phyloP scores from a whole-genome alignment of 2,113 vertebrate genomes.

The Argyrosomus japonicus region DNA sequence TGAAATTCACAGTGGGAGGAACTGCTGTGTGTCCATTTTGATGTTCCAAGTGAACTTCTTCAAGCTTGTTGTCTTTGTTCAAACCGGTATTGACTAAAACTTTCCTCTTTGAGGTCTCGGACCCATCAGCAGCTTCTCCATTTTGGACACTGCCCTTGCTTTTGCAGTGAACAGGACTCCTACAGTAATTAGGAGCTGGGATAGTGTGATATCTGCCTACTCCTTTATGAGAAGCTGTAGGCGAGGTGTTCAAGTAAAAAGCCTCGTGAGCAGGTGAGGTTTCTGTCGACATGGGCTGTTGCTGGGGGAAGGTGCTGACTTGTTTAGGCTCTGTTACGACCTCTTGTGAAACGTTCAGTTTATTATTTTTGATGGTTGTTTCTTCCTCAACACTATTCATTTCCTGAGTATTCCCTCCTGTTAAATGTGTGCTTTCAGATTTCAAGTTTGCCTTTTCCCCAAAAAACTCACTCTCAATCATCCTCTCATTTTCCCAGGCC shows the following conservation, averaged over 20 bases:
- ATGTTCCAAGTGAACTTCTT: background rate
- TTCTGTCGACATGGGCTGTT: background rate
- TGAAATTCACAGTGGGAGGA: background rate
- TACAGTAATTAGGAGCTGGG: slow-evolving; percentile 72
- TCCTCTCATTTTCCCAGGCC: slow-evolving; percentile 26
- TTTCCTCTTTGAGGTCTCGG: slow-evolving; percentile 2
- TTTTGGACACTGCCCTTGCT: slow-evolving; percentile 32
- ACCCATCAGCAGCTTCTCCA: background rate
- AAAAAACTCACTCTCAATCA: slow-evolving; percentile 6
- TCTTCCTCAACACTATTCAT: slow-evolving; percentile 6
- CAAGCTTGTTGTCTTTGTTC: slow-evolving; percentile 20
- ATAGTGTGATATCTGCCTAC: slow-evolving; percentile 61
- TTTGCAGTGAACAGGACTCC: slow-evolving; percentile 76
- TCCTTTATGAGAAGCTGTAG: slow-evolving; percentile 14
- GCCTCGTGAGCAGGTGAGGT: slow-evolving; percentile 11
- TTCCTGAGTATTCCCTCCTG: slow-evolving; percentile 1
- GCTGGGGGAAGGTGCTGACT: slow-evolving; percentile 10
- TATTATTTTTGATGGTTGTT: slow-evolving; percentile 40
- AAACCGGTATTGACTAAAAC: slow-evolving; percentile 22
- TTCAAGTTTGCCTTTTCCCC: background rate
- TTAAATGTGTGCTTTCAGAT: slow-evolving; percentile 22
- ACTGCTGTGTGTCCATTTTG: background rate
- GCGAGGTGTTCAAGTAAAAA: slow-evolving; percentile 23
- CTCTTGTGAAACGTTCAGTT: slow-evolving; percentile 47
- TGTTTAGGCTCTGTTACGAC: slow-evolving; percentile 13